Percentiles rank a stretch among this genome's conserved stretches.
Conservation (phyloP, 2,113 vertebrate genomes). For the Coptodon rendalli region DNA sequence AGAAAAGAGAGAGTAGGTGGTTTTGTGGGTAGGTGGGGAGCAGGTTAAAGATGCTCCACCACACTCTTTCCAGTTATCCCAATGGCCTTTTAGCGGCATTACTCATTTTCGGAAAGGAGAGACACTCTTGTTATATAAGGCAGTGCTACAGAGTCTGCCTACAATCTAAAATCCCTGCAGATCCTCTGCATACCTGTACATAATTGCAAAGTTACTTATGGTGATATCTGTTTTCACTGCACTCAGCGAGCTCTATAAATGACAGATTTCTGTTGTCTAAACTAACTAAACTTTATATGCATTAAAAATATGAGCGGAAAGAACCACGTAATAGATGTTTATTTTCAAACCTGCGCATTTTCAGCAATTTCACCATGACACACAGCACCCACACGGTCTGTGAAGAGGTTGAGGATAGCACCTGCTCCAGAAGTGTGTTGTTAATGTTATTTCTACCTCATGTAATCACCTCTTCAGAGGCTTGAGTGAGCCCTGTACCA, state of each 20-base stretch:
- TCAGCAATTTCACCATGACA: neutral
- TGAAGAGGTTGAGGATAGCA: neutral
- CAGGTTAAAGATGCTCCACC: conserved; percentile 46
- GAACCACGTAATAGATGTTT: neutral
- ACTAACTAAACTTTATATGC: neutral
- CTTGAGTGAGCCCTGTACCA: neutral
- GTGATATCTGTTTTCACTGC: neutral
- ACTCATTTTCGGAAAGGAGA: conserved; percentile 59
- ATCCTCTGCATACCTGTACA: conserved; percentile 15
- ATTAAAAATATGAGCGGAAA: neutral
- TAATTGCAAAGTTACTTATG: conserved; percentile 6
- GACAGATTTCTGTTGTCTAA: neutral
- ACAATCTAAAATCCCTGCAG: conserved; percentile 15
- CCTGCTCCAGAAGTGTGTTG: neutral
- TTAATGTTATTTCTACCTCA: neutral
- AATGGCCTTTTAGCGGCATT: conserved; percentile 41
- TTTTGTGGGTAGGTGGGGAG: conserved; percentile 47
- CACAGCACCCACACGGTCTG: neutral
- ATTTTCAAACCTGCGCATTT: neutral
- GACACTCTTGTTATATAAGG: conserved; percentile 57
- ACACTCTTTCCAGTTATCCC: conserved; percentile 47
- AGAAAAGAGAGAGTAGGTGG: conserved; percentile 40
- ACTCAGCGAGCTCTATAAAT: neutral
- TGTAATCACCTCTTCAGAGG: neutral
- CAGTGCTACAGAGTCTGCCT: conserved; percentile 29